Conservation (phyloP, 2,888 invertebrate species). For the Amorpha juglandis region DNA sequence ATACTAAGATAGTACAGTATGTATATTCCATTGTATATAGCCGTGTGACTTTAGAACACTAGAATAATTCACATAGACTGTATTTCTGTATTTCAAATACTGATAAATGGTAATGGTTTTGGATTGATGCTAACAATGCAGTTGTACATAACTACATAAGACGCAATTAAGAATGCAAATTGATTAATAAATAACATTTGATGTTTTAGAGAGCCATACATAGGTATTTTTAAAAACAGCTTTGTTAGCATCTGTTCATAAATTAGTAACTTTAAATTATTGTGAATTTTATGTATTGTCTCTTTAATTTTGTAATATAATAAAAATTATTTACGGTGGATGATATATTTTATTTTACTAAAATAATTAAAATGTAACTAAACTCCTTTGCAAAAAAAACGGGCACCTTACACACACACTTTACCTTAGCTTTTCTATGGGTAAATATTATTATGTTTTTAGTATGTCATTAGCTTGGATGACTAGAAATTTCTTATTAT, state of each 20-base stretch:
- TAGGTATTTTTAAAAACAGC: background rate
- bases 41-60: background rate
- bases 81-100: constrained; percentile 19
- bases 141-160: background rate
- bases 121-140: constrained; percentile 12
- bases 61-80: constrained; percentile 12
- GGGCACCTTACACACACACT: no score
- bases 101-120: background rate
- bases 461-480: no score
- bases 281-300: background rate
- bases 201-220: no score
- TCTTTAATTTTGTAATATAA: constrained; percentile 21
- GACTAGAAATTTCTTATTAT: no score
- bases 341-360: background rate
- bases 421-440: no score
- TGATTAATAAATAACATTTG: no score
- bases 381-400: no score
- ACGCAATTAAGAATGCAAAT: no score
- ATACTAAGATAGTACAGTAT: constrained; percentile 1
- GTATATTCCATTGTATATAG: background rate
- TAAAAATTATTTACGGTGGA: constrained; percentile 11
- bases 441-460: no score
- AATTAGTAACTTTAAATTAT: constrained; percentile 10
- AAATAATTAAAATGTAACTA: no score
- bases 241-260: background rate